phyloP scores from a whole-genome alignment of 2,797 vertebrate genomes.

The Sebastes itinus region DNA sequence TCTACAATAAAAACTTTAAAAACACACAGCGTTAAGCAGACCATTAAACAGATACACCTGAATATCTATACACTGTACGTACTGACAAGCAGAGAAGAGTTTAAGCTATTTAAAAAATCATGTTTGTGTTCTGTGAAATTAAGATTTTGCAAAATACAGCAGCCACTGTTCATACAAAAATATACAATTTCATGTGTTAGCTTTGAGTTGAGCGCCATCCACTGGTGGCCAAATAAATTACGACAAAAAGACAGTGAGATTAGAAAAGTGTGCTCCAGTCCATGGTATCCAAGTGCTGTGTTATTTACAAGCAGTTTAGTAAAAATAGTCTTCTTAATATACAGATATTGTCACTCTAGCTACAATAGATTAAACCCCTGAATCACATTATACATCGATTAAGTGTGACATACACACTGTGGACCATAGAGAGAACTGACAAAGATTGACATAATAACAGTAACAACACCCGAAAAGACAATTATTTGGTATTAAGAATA shows the following conservation, averaged over 20 bases:
- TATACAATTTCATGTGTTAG: constrained; percentile 35
- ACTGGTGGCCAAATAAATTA: constrained; percentile 71
- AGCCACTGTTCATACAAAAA: constrained; percentile 23
- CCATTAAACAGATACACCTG: neutral
- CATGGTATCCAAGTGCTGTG: constrained; percentile 13
- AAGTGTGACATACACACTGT: constrained; percentile 10
- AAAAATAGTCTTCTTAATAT: constrained; percentile 62
- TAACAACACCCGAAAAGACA: constrained; percentile 9
- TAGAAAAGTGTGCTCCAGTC: constrained; percentile 32
- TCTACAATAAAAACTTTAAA: constrained; percentile 39
- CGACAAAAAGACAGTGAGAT: constrained; percentile 42
- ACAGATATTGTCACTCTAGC: constrained; percentile 46
- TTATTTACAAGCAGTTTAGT: constrained; percentile 68
- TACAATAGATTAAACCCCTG: constrained; percentile 60
- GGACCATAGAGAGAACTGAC: constrained; percentile 16
- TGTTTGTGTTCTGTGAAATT: neutral
- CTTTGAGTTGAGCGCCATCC: constrained; percentile 56
- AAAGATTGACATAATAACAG: constrained; percentile 1
- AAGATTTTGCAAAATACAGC: constrained; percentile 21
- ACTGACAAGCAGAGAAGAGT: neutral
- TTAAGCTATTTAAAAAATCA: neutral
- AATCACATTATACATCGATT: constrained; percentile 62
- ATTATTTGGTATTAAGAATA: constrained; percentile 53
- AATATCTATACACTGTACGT: neutral
- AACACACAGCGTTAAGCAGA: constrained; percentile 10